phyloP scores from a whole-genome alignment of 53 echinoderm and acorn worm species.

The Hippasteria phrygiana region DNA sequence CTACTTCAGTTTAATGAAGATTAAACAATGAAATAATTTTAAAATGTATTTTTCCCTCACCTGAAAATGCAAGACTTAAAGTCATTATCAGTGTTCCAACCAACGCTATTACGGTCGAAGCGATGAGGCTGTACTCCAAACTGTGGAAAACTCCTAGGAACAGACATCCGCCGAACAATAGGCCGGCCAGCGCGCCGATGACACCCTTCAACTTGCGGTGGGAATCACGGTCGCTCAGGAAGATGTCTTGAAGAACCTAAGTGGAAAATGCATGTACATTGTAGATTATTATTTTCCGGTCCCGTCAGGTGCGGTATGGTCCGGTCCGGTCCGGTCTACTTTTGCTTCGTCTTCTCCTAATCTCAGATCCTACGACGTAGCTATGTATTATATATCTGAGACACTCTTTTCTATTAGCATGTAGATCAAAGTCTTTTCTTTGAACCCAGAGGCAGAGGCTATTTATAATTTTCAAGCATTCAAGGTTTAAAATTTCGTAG shows the following conservation, averaged over 20 bases:
- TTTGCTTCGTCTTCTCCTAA: too few species aligned
- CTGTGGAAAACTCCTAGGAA: slow-evolving; percentile 85
- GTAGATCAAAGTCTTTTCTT: too few species aligned
- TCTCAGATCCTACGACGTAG: too few species aligned
- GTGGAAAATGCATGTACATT: neutral
- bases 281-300: neutral
- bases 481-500: too few species aligned
- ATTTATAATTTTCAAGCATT: too few species aligned
- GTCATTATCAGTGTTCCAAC: slow-evolving; percentile 78
- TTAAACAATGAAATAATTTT: too few species aligned
- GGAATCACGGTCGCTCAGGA: slow-evolving; percentile 79
- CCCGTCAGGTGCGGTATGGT: too few species aligned
- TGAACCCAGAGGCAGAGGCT: too few species aligned
- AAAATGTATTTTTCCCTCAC: slow-evolving; percentile 53
- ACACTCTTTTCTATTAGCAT: too few species aligned
- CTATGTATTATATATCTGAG: too few species aligned
- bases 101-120: slow-evolving; percentile 75
- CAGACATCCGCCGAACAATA: slow-evolving; percentile 76
- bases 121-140: slow-evolving; percentile 73
- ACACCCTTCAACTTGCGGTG: slow-evolving; percentile 78
- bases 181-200: slow-evolving; percentile 80
- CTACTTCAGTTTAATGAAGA: too few species aligned
- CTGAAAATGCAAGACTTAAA: slow-evolving; percentile 79
- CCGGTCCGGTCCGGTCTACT: too few species aligned
- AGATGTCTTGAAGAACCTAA: slow-evolving; percentile 74